phyloP scores from a whole-genome alignment of 1,140 invertebrate species.

The Drosophila burlai region DNA sequence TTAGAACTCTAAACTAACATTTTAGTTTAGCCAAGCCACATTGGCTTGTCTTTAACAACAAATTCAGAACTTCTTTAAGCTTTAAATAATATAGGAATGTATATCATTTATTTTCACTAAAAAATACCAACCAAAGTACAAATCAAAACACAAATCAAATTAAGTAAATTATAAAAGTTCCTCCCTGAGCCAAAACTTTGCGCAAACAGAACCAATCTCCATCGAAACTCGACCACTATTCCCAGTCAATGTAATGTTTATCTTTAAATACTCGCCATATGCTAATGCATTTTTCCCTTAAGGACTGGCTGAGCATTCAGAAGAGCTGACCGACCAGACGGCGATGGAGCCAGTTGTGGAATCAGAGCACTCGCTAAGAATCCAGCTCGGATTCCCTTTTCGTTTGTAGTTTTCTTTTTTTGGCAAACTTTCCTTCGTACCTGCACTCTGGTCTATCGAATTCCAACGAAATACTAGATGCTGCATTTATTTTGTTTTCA shows the following conservation, averaged over 20 bases:
- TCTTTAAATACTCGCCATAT: constrained; percentile 39
- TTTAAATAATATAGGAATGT: not conserved
- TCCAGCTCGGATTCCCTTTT: constrained; percentile 12
- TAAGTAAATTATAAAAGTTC: constrained; percentile 30
- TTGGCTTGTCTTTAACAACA: too few relatives aligned
- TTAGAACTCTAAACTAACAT: not conserved
- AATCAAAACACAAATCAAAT: constrained; percentile 26
- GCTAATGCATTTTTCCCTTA: constrained; percentile 46
- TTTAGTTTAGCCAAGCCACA: too few relatives aligned
- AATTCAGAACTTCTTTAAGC: not conserved
- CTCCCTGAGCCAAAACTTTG: constrained; percentile 1
- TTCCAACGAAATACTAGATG: constrained; percentile 62
- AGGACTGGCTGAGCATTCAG: constrained; percentile 27
- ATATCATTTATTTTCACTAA: not conserved
- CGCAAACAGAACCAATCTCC: constrained; percentile 27
- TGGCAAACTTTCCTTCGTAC: constrained; percentile 34
- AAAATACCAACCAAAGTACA: not conserved
- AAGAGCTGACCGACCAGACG: constrained; percentile 29
- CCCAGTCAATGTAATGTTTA: constrained; percentile 29
- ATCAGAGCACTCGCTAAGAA: constrained; percentile 24
- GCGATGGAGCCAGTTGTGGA: constrained; percentile 49
- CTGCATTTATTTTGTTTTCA: constrained; percentile 82
- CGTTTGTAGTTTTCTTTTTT: not conserved
- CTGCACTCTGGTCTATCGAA: constrained; percentile 63
- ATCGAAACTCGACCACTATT: constrained; percentile 32